Evolutionary conservation across 2,888 invertebrate genomes (phyloP).

Genomic region (Griposia aprilina): DNA sequence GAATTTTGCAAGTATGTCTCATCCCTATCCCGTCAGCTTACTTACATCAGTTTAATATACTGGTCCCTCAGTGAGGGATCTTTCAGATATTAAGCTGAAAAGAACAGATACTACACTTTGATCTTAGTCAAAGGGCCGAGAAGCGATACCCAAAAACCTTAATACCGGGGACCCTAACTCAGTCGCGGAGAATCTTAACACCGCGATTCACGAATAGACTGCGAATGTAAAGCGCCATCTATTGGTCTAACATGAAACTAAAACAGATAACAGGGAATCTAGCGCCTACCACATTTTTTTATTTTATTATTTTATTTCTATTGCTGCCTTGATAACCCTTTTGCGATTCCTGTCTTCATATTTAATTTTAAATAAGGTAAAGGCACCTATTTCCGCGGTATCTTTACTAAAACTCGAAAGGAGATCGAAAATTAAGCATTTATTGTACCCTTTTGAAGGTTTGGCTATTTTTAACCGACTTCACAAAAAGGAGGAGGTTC

Average conservation of each 20-base stretch:
- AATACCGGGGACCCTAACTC: background rate
- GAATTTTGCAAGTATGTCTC: too few relatives aligned
- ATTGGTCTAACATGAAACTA: conserved; percentile 6
- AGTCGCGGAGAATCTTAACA: conserved; percentile 25
- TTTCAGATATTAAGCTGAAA: conserved; percentile 48
- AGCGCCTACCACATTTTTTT: background rate
- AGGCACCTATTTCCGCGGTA: too few relatives aligned
- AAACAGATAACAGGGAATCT: background rate
- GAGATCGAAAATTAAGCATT: too few relatives aligned
- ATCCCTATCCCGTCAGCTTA: background rate
- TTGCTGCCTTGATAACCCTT: too few relatives aligned
- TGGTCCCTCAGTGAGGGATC: background rate
- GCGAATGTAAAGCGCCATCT: conserved; percentile 37
- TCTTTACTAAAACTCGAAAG: too few relatives aligned
- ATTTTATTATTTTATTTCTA: too few relatives aligned
- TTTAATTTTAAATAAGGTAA: background rate
- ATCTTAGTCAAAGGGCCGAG: conserved; percentile 38
- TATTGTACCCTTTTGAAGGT: too few relatives aligned
- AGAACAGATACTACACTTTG: conserved; percentile 50
- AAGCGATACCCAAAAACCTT: background rate
- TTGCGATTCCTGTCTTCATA: background rate
- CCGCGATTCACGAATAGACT: conserved; percentile 20
- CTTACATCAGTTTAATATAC: background rate
- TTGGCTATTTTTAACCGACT: too few relatives aligned
- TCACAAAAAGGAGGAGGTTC: too few relatives aligned